Base-by-base conservation (phyloP, 2,888 invertebrate species). In the Agrotis puta region DNA sequence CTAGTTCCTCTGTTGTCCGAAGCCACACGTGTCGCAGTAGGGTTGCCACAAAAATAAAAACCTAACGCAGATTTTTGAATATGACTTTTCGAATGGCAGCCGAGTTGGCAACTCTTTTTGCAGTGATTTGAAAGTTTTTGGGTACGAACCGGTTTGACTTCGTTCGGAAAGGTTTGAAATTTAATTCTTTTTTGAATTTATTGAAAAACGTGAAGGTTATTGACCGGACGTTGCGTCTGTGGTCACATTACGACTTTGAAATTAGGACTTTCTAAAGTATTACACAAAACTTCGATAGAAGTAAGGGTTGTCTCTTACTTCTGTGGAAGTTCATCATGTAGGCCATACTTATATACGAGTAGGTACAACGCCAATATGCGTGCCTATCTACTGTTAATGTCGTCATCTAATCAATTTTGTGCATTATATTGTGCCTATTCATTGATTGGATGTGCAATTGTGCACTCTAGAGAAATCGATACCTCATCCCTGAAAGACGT, bases 11-110 rank as follows among this genome's bases (percentile, higher is more conserved):
- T 76, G 80, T 69, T 73, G 76, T 79, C 77, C 80, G 74, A 81
- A 70, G 74, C 77, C 79, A 79, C 82, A 87, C 85, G 80, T 85
- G 86, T 83, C 83, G 68, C 79, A 71, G 66, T 65, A 74, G 74
- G 68, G 78, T 74, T 82, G 77, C 81, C 56, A 72, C 64, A 76
- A 70, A 86, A 88, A 84, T n/a, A n/a, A 87, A 76, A 84, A 85
- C 61, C 43, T 50, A 50, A 74, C 56, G 57, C 70, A 64, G 71
- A 87, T 87, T 87, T 84, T 86, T 82, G 79, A 84, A 84, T 83
- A 87, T 85, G 83, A 84, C 77, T 83, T 76, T 83, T 77, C 39
- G n/a, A 77, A 79, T 53, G 56, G 22, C 24, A 58, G 59, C 14
- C 16, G 14, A 45, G 57, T 63, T 45, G 27, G 53, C 4, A 57